Evolutionary conservation across 2,888 invertebrate genomes (phyloP), one percentile per base, ranked within the genome.

Genomic region (Oscheius sp.): DNA sequence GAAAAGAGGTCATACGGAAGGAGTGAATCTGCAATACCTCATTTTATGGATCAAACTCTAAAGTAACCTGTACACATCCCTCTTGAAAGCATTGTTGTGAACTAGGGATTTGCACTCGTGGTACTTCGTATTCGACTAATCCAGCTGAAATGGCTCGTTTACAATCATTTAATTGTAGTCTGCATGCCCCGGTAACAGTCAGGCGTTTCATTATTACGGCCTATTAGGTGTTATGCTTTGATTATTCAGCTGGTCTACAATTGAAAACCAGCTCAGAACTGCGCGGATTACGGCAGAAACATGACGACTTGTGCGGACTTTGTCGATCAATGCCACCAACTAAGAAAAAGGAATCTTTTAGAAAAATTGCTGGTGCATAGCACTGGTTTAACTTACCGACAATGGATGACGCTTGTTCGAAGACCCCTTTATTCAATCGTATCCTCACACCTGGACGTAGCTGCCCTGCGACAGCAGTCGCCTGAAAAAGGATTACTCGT

Each of bases 11-110:
- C 73, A 78, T 73, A 49, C 67, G 71, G 44, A 78, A 75, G 17
- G 75, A 72, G 71, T 78, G 74, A 20, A 74, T 74, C 77, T 77
- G 67, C n/a, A n/a, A n/a, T n/a, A n/a, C n/a, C n/a, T n/a, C n/a
- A n/a, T n/a, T n/a, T n/a, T n/a, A n/a, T n/a, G n/a, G 32, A 28
- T 17, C 9, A 8, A 45, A 51, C n/a, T 50, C 2, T 24, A 20
- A 30, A 26, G 14, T 3, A 67, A 79, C 77, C 67, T 80, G 77
- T 17, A 85, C 83, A 68, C 84, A 85, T 61, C 85, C 85, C 69
- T 85, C 85, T 24, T 74, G 72, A 74, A 85, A 85, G 61, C 85
- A 85, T 67, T 85, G 85, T 49, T 80, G 80, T 14, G 84, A 81
- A 17, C 78, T 70, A 17, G 79, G 78, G 28, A 85, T 85, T 51